Percentiles rank a stretch among this genome's conserved stretches.
These are phyloP conservation scores for Salvelinus sp. DNA, from an alignment of 2,113 vertebrate genomes.

Conservation along the genomic window DNA sequence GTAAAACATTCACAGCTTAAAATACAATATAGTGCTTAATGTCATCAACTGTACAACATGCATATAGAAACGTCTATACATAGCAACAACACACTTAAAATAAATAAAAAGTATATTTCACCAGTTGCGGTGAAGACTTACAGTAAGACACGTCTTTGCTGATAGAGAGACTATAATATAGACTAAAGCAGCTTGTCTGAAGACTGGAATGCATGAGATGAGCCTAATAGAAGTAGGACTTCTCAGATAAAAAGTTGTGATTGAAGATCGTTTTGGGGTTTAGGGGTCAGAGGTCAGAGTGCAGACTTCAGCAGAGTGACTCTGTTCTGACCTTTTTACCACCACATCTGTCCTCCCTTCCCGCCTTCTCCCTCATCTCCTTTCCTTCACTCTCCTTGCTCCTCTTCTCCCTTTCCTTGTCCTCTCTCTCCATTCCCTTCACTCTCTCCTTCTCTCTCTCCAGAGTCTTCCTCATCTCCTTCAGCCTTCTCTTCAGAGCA, in stretches of 20 bases:
- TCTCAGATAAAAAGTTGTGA: no score
- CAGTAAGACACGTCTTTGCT: background rate
- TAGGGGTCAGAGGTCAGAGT: no score
- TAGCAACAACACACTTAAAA: background rate
- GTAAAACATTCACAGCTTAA: slow-evolving; percentile 53
- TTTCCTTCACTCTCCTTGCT: slow-evolving; percentile 10
- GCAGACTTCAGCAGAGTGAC: slow-evolving; percentile 49
- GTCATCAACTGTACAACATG: slow-evolving; percentile 36
- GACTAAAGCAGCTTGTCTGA: no score
- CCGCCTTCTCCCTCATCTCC: slow-evolving; percentile 25
- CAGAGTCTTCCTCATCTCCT: slow-evolving; percentile 78
- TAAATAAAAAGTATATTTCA: background rate
- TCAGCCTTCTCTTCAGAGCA: slow-evolving; percentile 77
- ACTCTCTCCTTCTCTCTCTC: slow-evolving; percentile 72
- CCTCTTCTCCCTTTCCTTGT: slow-evolving; percentile 59
- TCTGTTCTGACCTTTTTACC: slow-evolving; percentile 55
- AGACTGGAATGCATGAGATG: no score
- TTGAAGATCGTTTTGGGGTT: no score
- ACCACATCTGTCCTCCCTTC: slow-evolving; percentile 7
- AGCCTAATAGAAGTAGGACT: no score
- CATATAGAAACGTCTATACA: background rate
- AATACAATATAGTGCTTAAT: slow-evolving; percentile 39
- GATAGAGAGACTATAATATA: background rate
- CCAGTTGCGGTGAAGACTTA: background rate
- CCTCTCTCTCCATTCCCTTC: slow-evolving; percentile 70